Evolutionary conservation across 2,888 invertebrate genomes (phyloP), one percentile per base, ranked within the genome.

Genomic region (Cistogaster globosa): DNA sequence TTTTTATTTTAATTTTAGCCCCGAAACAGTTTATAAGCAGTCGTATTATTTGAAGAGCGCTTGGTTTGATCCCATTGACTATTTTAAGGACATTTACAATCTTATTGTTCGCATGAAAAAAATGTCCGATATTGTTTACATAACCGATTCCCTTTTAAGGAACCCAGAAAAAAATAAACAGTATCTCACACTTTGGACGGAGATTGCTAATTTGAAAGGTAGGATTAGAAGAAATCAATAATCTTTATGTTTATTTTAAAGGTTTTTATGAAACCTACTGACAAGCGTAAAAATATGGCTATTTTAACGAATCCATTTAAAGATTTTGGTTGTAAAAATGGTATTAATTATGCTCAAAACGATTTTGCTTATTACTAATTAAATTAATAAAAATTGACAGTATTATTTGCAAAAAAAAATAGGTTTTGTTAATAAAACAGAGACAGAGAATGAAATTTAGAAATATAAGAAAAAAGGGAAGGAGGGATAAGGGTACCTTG

Each of bases 61-160:
- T 2, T 91, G 91, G 90, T 67, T 72, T 16, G 89, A 90, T 60
- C 90, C 91, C 12, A 89, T 91, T 14, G 90, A 90, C 12, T 84
- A 89, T 20, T 90, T 91, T 20, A 89, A 88, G 57, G 87, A 83
- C 0, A 88, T 91, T 6, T 82, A 86, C 65, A 84, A 81, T 20
- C 76, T 91, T 3, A 84, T 91, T 0, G 87, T 87, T 0, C 69
- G 82, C 4, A 81, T 91, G 20, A 88, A 88, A 36, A 65, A 63
- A 11, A 16, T 79, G 60, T 87, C 89, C 0, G 86, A 87, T 0
- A 67, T 89, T 16, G 83, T 86, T 0, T 63, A 76, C 12, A 0
- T 89, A 38, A 86, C 88, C 0, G 88, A 90, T 4, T 63, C 84
- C 0, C 60, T 68, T 9, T 6, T 78, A 2, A 9, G 55, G 0